These are phyloP conservation scores for Parazoanthus atlanticus DNA, from an alignment of 92 coral and sea anemone genomes.

Conservation along the genomic window DNA sequence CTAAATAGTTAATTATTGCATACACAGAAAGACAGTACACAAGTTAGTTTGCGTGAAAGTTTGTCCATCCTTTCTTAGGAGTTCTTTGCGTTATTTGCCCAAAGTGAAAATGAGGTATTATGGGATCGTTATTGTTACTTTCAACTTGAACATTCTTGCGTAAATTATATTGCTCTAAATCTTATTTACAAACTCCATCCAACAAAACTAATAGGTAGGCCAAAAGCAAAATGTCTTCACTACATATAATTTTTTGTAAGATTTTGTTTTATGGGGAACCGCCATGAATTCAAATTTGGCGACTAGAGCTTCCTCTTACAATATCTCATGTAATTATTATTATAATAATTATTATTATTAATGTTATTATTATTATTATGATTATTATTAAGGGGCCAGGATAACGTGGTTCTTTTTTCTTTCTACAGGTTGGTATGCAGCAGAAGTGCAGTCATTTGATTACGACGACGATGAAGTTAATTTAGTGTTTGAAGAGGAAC, in stretches of 20 bases:
- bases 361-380: no score
- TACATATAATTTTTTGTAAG: neutral
- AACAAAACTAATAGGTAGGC: neutral
- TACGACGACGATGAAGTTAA: conserved; percentile 41
- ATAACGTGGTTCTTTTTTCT: neutral
- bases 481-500: conserved; percentile 41
- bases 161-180: no score
- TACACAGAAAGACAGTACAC: neutral
- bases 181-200: neutral
- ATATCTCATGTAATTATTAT: neutral
- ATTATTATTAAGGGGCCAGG: no score
- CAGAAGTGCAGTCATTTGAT: conserved; percentile 50
- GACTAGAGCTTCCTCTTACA: neutral
- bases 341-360: no score
- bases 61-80: neutral
- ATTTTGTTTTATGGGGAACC: neutral
- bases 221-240: neutral
- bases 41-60: neutral
- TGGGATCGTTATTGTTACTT: neutral
- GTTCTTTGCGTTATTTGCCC: neutral
- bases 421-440: conserved; percentile 43
- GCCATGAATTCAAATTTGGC: no score
- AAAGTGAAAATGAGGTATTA: neutral
- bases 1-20: neutral
- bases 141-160: neutral